Conservation (phyloP, 2,113 vertebrate genomes). For the Eupsittula cactorum region DNA sequence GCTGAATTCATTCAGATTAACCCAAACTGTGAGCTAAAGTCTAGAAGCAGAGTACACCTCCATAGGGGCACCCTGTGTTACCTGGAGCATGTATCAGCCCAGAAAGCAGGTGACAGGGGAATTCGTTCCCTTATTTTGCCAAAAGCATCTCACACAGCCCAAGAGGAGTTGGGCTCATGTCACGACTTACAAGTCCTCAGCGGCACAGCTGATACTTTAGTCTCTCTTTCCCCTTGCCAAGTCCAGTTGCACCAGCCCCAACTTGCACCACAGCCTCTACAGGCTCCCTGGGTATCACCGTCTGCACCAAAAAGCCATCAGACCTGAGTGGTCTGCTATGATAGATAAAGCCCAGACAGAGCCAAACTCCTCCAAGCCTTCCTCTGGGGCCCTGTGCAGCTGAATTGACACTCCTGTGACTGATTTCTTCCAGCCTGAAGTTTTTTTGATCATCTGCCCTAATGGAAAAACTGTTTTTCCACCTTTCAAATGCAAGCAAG, state of each 20-base stretch:
- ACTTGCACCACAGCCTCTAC: not conserved
- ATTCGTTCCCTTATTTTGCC: not conserved
- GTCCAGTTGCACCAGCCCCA: not conserved
- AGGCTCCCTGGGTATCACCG: not conserved
- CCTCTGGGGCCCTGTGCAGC: constrained; percentile 26
- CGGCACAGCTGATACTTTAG: not conserved
- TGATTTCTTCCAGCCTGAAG: constrained; percentile 61
- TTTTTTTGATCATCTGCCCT: constrained; percentile 42
- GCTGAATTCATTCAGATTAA: not conserved
- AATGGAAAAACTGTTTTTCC: constrained; percentile 49
- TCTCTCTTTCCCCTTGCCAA: not conserved
- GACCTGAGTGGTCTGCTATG: accelerated
- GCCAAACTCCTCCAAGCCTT: not conserved
- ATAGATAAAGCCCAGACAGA: constrained; percentile 34
- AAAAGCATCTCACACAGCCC: not conserved
- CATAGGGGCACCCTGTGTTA: not conserved
- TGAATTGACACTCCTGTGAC: constrained; percentile 42
- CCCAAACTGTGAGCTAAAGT: not conserved
- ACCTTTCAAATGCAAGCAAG: constrained; percentile 53
- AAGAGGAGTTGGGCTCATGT: not conserved
- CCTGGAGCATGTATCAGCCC: not conserved
- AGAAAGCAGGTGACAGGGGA: not conserved
- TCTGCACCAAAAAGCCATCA: not conserved
- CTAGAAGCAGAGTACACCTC: not conserved
- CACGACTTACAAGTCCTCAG: not conserved